Percentiles rank a stretch among this genome's conserved stretches.
Evolutionary conservation across 2,113 vertebrate genomes (phyloP).

Genomic region (Silurus asotus): DNA sequence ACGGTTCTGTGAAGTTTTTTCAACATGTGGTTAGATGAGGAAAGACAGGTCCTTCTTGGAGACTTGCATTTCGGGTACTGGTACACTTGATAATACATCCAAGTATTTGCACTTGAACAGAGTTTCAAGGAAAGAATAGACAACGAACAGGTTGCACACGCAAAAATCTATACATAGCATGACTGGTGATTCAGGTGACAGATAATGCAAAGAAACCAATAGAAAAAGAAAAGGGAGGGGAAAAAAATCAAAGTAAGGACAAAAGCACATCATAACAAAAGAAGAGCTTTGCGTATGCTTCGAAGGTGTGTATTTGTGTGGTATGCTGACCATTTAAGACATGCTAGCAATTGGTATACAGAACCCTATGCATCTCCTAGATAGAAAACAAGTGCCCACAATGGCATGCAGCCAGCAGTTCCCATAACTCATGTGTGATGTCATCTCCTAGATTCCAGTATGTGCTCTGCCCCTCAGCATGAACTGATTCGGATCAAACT

Average conservation of each 20-base stretch:
- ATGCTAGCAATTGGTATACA: neutral
- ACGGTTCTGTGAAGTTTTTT: conserved; percentile 46
- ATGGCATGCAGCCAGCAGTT: neutral
- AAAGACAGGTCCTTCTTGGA: conserved; percentile 58
- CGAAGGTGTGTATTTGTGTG: neutral
- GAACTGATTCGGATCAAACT: no score
- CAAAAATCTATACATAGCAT: neutral
- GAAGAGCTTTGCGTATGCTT: neutral
- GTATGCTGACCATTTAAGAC: neutral
- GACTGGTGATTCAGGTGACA: neutral
- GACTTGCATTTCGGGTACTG: conserved; percentile 41
- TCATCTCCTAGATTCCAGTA: neutral
- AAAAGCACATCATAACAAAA: neutral
- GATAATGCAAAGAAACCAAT: neutral
- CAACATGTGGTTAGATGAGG: conserved; percentile 4
- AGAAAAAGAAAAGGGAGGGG: neutral
- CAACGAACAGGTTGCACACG: neutral
- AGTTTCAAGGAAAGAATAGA: neutral
- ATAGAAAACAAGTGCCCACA: neutral
- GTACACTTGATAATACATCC: neutral
- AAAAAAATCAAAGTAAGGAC: neutral
- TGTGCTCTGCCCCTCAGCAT: neutral
- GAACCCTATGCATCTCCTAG: neutral
- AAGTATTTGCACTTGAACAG: neutral
- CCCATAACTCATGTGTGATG: neutral